Evolutionary conservation across 1,140 invertebrate species (phyloP), one percentile per base, ranked within the genome.

Genomic region (Meloidogyne floridensis): DNA sequence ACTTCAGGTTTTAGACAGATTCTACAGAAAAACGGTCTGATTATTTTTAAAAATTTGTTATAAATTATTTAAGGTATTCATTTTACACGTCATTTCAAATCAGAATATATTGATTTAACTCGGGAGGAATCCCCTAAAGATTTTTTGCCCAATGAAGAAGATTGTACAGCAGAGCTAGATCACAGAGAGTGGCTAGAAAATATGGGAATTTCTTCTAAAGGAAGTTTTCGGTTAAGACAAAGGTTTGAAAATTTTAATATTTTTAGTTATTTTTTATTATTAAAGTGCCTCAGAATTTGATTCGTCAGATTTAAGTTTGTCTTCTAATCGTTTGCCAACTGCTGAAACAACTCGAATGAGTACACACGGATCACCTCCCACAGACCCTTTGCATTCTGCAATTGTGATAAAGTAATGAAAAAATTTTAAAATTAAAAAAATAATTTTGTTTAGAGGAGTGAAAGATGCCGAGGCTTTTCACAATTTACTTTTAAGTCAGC

Each of bases 181-280:
- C 77, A 82, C 43, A 80, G 82, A 65, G 81, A 82, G 20, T 82
- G 81, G 81, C 70, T 82, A 18, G 72, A 81, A 42, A 69, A 82
- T 18, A 78, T 82, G 43, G 81, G 81, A 13, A 82, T 82, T 82
- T 82, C 81, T 8, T 80, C 81, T 20, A 78, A 79, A 51, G 47
- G 59, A 7, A 82, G 54, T 7, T 53, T 82, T n/a, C 54, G 56
- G 51, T 59, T 82, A 8, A 80, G 73, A 54, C 80, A 54, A 65
- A 81, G 71, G 81, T 82, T 18, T 42, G 11, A 18, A 51, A 42
- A 43, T n/a, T 6, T n/a, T 1, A 7, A n/a, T 7, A 65, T 65
- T 65, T 65, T n/a, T 7, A n/a, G 5, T 32, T 6, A 6, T n/a
- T 65, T 65, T n/a, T 65, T n/a, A 59, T 56, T 9, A 69, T 72